Percentiles rank a stretch among this genome's conserved stretches.
Conservation (phyloP, 2,797 vertebrate genomes). For the Sciurus vulgaris region DNA sequence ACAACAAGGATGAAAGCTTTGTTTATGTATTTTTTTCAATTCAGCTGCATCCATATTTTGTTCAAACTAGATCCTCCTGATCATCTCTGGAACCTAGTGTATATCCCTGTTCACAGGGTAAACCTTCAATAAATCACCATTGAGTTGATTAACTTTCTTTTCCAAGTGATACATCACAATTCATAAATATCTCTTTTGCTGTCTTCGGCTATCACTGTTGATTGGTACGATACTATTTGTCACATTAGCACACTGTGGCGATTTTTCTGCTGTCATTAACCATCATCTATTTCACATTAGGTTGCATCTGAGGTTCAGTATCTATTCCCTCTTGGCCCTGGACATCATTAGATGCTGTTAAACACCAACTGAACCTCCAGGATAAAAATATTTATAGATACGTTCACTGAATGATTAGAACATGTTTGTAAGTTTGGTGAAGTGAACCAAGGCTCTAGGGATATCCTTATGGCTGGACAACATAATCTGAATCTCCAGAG, state of each 20-base stretch:
- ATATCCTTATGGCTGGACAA: constrained; percentile 90
- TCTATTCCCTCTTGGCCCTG: constrained; percentile 57
- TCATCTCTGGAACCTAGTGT: background rate
- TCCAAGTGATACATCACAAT: background rate
- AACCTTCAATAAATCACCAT: background rate
- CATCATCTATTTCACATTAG: background rate
- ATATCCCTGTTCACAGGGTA: background rate
- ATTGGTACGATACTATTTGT: background rate
- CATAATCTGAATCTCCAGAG: constrained; percentile 91
- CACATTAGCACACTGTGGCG: background rate
- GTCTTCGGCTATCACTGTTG: background rate
- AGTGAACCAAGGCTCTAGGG: constrained; percentile 92
- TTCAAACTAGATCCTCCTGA: background rate
- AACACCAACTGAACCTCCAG: constrained; percentile 27
- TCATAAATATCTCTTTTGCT: background rate
- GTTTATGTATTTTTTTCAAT: background rate
- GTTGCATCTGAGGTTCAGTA: constrained; percentile 19
- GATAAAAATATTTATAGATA: constrained; percentile 72
- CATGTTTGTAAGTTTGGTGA: constrained; percentile 77
- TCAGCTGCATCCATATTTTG: background rate
- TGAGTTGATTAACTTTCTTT: background rate
- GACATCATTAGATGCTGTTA: constrained; percentile 74
- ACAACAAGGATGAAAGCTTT: background rate
- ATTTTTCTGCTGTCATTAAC: constrained; percentile 13
- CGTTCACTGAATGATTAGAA: constrained; percentile 73